Evolutionary conservation across 2,113 vertebrate species (phyloP).

Genomic region (Campylomormyrus tamandua): DNA sequence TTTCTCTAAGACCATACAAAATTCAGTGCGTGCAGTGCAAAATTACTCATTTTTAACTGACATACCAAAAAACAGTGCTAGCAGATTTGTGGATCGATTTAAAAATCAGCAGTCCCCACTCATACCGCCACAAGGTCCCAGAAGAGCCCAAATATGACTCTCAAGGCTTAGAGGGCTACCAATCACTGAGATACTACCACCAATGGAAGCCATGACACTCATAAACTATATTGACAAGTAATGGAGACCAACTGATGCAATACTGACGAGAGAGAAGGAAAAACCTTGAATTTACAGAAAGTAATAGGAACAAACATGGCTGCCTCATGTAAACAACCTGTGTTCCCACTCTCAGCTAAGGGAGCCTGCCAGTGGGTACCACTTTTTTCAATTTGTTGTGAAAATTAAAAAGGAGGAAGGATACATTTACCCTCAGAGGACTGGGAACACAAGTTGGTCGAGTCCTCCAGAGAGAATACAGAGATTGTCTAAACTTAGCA

Average conservation of each 20-base stretch:
- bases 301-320: not conserved
- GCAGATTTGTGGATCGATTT: not conserved
- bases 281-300: not conserved
- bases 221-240: not conserved
- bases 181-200: not conserved
- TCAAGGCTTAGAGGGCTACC: not conserved
- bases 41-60: slow-evolving; percentile 7
- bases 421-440: not conserved
- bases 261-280: not conserved
- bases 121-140: not conserved
- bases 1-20: not conserved
- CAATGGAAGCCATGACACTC: not conserved
- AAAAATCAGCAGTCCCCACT: not conserved
- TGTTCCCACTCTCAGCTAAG: not conserved
- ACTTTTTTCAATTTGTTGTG: not conserved
- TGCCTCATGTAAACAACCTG: not conserved
- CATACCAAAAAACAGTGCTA: not conserved
- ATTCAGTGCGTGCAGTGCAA: not conserved
- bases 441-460: not conserved
- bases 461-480: not conserved
- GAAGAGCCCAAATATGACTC: not conserved
- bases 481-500: not conserved
- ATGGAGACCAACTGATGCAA: not conserved
- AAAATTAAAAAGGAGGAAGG: not conserved
- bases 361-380: not conserved